Conservation (phyloP, 2,113 vertebrate genomes). For the Vidua chalybeata region DNA sequence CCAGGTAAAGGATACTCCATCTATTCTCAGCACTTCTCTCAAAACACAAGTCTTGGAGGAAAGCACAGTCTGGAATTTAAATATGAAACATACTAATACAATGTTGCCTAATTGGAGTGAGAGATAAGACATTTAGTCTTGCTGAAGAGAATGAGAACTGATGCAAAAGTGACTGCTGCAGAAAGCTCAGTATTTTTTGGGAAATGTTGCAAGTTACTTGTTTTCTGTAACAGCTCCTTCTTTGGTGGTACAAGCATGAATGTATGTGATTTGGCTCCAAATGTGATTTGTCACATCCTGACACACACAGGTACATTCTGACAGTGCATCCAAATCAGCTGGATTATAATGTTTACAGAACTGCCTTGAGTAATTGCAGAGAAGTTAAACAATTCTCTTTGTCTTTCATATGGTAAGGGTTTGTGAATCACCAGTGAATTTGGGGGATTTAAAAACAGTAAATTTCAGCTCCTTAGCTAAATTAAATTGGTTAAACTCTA, state of each 20-base stretch:
- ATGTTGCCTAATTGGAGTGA: neutral
- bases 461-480: neutral
- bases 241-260: neutral
- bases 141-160: neutral
- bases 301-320: neutral
- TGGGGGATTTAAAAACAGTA: neutral
- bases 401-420: neutral
- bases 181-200: neutral
- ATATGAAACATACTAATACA: neutral
- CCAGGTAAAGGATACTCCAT: neutral
- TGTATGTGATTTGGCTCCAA: neutral
- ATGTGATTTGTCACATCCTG: neutral
- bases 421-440: neutral
- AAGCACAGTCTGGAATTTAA: neutral
- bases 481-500: neutral
- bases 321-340: neutral
- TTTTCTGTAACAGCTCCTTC: neutral
- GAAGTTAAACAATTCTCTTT: neutral
- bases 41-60: neutral
- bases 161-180: neutral
- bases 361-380: neutral
- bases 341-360: neutral
- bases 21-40: neutral
- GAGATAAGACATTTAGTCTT: neutral
- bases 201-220: neutral